Percentiles rank a stretch among this genome's conserved stretches.
These are phyloP conservation scores for Cephonodes hylas DNA, from an alignment of 2,888 invertebrate genomes.

Conservation along the genomic window DNA sequence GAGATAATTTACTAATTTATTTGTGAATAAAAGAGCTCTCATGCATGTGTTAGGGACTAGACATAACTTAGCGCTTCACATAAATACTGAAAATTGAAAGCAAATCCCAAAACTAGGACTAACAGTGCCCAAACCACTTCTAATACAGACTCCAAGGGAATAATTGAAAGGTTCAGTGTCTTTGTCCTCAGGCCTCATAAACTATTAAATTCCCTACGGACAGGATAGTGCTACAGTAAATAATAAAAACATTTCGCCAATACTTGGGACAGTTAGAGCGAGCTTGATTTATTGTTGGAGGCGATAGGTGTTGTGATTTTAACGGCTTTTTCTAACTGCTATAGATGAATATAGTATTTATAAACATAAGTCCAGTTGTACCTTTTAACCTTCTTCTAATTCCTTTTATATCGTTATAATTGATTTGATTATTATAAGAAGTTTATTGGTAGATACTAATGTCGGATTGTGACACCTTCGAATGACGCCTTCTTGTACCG, in stretches of 20 bases:
- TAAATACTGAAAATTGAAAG: not conserved
- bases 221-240: not conserved
- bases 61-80: not conserved
- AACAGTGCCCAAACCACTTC: not conserved
- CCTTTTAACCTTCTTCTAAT: too few species aligned
- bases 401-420: too few species aligned
- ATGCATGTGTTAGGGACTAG: too few species aligned
- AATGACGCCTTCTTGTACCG: too few species aligned
- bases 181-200: not conserved
- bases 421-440: too few species aligned
- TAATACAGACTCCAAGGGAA: not conserved
- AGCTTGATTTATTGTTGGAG: not conserved
- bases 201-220: not conserved
- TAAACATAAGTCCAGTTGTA: too few species aligned
- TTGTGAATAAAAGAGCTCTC: too few species aligned
- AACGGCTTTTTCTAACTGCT: too few species aligned
- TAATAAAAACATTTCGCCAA: conserved; percentile 16
- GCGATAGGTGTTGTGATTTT: not conserved
- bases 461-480: too few species aligned
- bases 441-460: too few species aligned
- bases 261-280: not conserved
- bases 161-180: not conserved
- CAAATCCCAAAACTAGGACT: not conserved
- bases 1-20: too few species aligned
- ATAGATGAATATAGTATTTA: too few species aligned